Percentiles rank a stretch among this genome's conserved stretches.
phyloP scores from a whole-genome alignment of 2,113 vertebrate species.

The Psittacula cyanocephala region DNA sequence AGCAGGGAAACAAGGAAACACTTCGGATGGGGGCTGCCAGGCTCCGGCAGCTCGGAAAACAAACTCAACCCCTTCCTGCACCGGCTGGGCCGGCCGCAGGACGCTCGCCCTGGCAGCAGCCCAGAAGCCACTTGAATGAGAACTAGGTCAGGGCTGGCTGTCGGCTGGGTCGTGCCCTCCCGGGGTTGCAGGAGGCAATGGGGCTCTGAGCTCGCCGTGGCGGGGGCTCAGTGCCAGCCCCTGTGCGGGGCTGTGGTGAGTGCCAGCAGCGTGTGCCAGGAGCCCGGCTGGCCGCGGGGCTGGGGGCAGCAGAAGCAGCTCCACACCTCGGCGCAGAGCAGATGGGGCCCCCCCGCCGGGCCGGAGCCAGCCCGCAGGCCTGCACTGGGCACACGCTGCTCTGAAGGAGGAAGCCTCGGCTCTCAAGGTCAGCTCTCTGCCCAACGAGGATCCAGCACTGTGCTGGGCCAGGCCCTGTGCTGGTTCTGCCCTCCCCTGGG shows the following conservation, averaged over 20 bases:
- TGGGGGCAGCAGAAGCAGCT: slow-evolving; percentile 9
- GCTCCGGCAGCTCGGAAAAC: neutral
- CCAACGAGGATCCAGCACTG: neutral
- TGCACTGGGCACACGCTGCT: slow-evolving; percentile 32
- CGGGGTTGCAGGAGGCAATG: neutral
- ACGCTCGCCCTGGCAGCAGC: slow-evolving; percentile 3
- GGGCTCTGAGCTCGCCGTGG: neutral
- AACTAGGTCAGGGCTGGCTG: slow-evolving; percentile 33
- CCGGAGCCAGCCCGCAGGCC: slow-evolving; percentile 55
- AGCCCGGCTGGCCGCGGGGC: neutral
- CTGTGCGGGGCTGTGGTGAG: neutral
- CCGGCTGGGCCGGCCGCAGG: neutral
- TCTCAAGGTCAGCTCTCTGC: slow-evolving; percentile 49
- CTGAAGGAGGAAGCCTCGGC: slow-evolving; percentile 53
- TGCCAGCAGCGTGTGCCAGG: neutral
- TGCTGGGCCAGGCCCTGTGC: fast-evolving
- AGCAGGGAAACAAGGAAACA: neutral
- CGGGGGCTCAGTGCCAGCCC: neutral
- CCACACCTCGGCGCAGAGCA: slow-evolving; percentile 29
- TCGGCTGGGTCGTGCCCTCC: neutral
- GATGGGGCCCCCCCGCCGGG: slow-evolving; percentile 54
- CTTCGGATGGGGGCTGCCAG: neutral
- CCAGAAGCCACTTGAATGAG: slow-evolving; percentile 4
- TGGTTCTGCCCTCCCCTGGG: neutral
- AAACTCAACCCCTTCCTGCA: neutral